These are phyloP conservation scores for Drosophila teissieri DNA, from an alignment of 1,140 invertebrate species.

Conservation along the genomic window DNA sequence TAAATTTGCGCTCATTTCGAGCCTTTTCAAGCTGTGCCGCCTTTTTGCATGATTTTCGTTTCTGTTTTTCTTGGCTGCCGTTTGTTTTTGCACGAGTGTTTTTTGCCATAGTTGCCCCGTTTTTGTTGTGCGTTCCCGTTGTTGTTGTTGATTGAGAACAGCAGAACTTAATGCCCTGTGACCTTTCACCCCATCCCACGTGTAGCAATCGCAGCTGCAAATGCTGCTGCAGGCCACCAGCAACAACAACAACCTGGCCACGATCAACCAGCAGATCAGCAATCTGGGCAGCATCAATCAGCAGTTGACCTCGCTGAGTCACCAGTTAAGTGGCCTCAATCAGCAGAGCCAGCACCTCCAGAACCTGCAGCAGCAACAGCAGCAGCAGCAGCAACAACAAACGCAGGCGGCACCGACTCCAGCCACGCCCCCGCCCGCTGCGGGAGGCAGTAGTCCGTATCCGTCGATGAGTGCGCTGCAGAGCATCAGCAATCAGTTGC, in stretches of 20 bases:
- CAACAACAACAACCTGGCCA: conserved; percentile 83
- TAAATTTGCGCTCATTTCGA: conserved; percentile 50
- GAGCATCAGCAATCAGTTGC: conserved; percentile 75
- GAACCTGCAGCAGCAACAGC: conserved; percentile 73
- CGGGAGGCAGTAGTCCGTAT: conserved; percentile 54
- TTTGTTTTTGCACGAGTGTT: conserved; percentile 67
- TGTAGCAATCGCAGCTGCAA: conserved; percentile 74
- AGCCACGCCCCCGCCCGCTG: conserved; percentile 48
- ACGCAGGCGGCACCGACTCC: conserved; percentile 53
- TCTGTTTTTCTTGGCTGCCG: conserved; percentile 56
- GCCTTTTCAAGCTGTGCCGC: conserved; percentile 10
- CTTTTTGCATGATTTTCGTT: conserved; percentile 60
- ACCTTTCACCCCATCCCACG: conserved; percentile 22
- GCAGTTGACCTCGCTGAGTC: conserved; percentile 79
- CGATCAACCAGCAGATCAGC: conserved; percentile 84
- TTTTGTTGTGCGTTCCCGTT: conserved; percentile 27
- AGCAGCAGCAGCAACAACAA: conserved; percentile 67
- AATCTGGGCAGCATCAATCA: conserved; percentile 84
- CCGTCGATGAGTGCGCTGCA: conserved; percentile 80
- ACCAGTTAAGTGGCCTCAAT: conserved; percentile 82
- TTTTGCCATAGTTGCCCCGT: conserved; percentile 44
- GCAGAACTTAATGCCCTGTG: conserved; percentile 36
- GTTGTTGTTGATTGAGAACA: conserved; percentile 37
- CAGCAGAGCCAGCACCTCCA: conserved; percentile 84
- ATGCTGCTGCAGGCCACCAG: conserved; percentile 79